Base-by-base conservation (phyloP, 1,140 invertebrate species). In the Pentalonia nigronervosa region DNA sequence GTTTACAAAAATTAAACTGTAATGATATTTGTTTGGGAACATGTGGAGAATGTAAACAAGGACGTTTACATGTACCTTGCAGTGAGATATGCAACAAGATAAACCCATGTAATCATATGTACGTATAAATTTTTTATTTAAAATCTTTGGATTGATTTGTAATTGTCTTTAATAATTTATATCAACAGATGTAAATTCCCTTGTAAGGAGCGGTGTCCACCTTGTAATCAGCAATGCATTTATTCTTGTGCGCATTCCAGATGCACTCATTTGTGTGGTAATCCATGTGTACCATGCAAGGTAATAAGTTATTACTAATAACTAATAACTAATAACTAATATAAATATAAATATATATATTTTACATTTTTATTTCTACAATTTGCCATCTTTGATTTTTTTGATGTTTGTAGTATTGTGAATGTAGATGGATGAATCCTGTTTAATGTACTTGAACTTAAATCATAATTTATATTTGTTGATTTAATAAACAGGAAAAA, bases 181-280 rank as follows among this genome's bases (percentile, higher is more conserved):
- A 76, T 95, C 95, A 95, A 94, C 95, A 95, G 97, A 95, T 97
- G 97, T 94, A 95, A 95, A 53, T 96, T 96, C 56, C 96, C 96
- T 0, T 97, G 97, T 94, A 95, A 96, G 83, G 94, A 96, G 91
- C 94, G 95, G n/a, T 97, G 97, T 94, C 96, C 96, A 34, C 97
- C 97, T 4, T 97, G 97, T 94, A 95, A 95, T 48, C 95, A 95
- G 92, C 94, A 93, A 30, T 97, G 97, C 94, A 94, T 95, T 93
- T 96, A 96, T 91, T 95, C 94, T 84, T 97, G 97, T 95, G 89
- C 94, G 34, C 96, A 97, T 94, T 96, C 95, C 67, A 95, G 94
- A 93, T 97, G 97, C 94, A 94, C 94, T 0, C 95, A 95, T 47
- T 94, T 94, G 48, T 97, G 97, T 95, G 96, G 97, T 7, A 95